These are phyloP conservation scores for Cassiopea xamachana DNA, from an alignment of 30 jellyfish, hydroid and myxozoan species.

Conservation along the genomic window DNA sequence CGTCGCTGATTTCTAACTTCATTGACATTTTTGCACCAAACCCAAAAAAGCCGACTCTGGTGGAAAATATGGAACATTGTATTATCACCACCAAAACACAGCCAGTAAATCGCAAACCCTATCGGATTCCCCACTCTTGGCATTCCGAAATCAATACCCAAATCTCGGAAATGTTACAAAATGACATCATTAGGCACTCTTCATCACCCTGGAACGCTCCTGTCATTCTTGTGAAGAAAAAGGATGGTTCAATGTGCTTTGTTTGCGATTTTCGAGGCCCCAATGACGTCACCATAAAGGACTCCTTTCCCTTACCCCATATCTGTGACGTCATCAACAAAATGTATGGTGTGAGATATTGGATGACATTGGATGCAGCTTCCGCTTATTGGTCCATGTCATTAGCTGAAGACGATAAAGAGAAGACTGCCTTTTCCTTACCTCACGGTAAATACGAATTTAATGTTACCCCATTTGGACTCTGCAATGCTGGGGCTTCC, in stretches of 20 bases:
- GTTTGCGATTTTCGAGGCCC: constrained; percentile 58
- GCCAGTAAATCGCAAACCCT: constrained; percentile 45
- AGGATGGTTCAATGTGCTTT: constrained; percentile 40
- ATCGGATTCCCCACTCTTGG: constrained; percentile 62
- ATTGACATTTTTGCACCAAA: constrained; percentile 3
- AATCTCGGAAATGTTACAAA: constrained; percentile 37
- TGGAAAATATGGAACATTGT: constrained; percentile 33
- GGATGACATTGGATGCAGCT: constrained; percentile 59
- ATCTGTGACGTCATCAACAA: constrained; percentile 37
- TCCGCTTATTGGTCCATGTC: constrained; percentile 66
- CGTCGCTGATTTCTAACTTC: background rate
- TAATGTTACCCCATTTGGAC: constrained; percentile 35
- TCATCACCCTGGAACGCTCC: constrained; percentile 59
- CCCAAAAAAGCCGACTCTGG: constrained; percentile 27
- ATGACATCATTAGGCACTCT: constrained; percentile 50
- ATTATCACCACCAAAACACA: constrained; percentile 55
- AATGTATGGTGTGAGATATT: constrained; percentile 34
- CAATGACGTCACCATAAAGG: constrained; percentile 32
- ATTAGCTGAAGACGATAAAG: constrained; percentile 44
- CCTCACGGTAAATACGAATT: constrained; percentile 51
- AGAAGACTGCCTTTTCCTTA: constrained; percentile 44
- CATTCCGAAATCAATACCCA: constrained; percentile 14
- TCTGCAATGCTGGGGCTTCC: constrained; percentile 60
- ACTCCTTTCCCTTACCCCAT: constrained; percentile 63
- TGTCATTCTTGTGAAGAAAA: constrained; percentile 43